Conservation (phyloP, 2,888 invertebrate species). For the Psylliodes chrysocephalus region DNA sequence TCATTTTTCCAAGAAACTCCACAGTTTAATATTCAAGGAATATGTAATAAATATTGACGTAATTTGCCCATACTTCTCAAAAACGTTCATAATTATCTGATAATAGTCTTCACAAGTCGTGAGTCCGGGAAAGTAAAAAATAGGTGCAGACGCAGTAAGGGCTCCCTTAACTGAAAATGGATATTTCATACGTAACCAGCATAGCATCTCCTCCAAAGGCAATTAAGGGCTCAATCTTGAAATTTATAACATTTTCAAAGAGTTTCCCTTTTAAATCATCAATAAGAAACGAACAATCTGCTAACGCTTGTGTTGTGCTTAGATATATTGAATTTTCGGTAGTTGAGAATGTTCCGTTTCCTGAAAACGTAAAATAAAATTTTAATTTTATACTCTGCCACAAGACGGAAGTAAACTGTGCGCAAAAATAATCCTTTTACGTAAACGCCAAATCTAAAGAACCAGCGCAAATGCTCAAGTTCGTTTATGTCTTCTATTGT, state of each 20-base stretch:
- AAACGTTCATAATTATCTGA: slow-evolving; percentile 83
- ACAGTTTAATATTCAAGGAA: no score
- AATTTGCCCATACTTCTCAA: slow-evolving; percentile 63
- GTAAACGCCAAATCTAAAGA: no score
- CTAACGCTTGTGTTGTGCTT: slow-evolving; percentile 79
- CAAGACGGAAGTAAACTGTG: no score
- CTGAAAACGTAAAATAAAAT: no score
- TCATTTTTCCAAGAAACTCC: no score
- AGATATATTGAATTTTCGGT: slow-evolving; percentile 74
- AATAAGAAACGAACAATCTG: background rate
- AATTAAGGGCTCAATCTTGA: slow-evolving; percentile 78
- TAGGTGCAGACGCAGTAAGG: slow-evolving; percentile 87
- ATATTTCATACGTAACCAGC: no score
- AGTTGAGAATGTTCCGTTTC: slow-evolving; percentile 75
- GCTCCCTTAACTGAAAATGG: slow-evolving; percentile 89
- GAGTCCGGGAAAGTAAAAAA: slow-evolving; percentile 82
- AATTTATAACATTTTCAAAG: slow-evolving; percentile 46
- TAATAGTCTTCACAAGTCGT: slow-evolving; percentile 81
- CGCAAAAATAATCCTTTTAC: no score
- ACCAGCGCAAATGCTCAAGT: no score
- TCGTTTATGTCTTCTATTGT: no score
- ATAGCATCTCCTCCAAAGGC: slow-evolving; percentile 84
- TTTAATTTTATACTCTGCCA: no score
- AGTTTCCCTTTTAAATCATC: slow-evolving; percentile 62
- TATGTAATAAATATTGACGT: no score